Base-by-base conservation (phyloP, 2,797 vertebrate species). In the Nasua narica region DNA sequence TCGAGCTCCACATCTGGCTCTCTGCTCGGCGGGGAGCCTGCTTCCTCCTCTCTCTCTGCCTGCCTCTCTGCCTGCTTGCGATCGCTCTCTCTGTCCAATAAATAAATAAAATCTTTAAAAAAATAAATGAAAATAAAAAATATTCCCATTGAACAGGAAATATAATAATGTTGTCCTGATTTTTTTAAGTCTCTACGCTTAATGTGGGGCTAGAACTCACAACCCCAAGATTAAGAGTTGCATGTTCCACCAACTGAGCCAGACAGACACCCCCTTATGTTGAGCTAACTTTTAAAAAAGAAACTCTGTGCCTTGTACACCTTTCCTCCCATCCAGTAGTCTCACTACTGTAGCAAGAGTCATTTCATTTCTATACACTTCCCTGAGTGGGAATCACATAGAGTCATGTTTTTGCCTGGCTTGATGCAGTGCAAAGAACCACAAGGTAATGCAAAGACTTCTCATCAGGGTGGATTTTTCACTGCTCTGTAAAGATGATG, bases 271-370 rank as follows among this genome's bases (percentile, higher is more conserved):
- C 65, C 65, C 65, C n/a, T 67, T 67, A 43, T 9, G 2, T 87
- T 60, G 46, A 60, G 62, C 67, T 95, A 85, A 86, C 27, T 95
- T 79, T 90, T 69, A 35, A 94, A 48, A 88, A 37, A 84, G 58
- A 58, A 84, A 72, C 21, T 46, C 67, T 40, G 19, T 58, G 46
- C 56, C 25, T 23, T 85, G n/a, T 72, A 62, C 52, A 52, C 3
- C 58, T 82, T 70, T 25, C 35, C 54, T 72, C 54, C 65, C 32
- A 82, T 27, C 35, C 72, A 70, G 10, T 2, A 50, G 27, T 77
- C 58, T 93, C 25, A 72, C 60, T 91, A 67, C 84, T 0, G 1
- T 18, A 58, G 56, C 25, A 76, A 9, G 2, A 83, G 77, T 88
- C 84, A 78, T 91, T 74, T 91, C 13, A 46, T 82, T 82, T 74